A percentile compares a stretch with the other conserved stretches of the same genome.
These are phyloP conservation scores for Spea hammondii DNA, from an alignment of 2,797 vertebrate genomes.

Conservation along the genomic window DNA sequence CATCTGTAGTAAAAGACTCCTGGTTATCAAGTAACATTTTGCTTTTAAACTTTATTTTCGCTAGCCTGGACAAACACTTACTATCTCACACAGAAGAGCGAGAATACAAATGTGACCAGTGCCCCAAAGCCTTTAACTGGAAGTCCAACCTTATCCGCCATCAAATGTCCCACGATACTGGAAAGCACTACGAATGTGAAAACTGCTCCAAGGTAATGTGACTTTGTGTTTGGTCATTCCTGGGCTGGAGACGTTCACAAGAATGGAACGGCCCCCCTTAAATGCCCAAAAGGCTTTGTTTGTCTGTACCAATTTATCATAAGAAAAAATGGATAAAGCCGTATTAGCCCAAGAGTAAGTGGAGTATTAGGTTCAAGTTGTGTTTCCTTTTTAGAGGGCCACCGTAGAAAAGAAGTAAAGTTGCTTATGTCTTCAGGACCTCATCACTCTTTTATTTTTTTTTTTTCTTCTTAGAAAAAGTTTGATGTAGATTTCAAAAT, in stretches of 20 bases:
- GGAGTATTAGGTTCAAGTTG: background rate
- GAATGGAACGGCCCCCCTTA: too few relatives aligned
- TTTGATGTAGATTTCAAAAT: too few relatives aligned
- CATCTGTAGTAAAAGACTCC: background rate
- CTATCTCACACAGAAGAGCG: constrained; percentile 92
- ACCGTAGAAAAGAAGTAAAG: too few relatives aligned
- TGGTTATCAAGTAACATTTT: background rate
- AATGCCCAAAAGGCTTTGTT: too few relatives aligned
- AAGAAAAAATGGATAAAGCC: too few relatives aligned
- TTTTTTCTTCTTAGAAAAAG: too few relatives aligned
- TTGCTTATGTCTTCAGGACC: too few relatives aligned
- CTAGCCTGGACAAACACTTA: constrained; percentile 91
- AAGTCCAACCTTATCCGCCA: constrained; percentile 99
- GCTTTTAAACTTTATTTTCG: constrained; percentile 55
- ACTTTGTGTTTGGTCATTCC: constrained; percentile 66
- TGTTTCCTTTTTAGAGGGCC: too few relatives aligned
- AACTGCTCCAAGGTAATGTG: constrained; percentile 99
- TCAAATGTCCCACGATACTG: constrained; percentile 98
- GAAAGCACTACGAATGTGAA: constrained; percentile 99
- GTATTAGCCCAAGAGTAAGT: too few relatives aligned
- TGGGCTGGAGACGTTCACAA: background rate
- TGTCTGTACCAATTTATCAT: too few relatives aligned
- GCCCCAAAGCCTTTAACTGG: constrained; percentile 99
- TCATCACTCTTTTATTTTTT: too few relatives aligned
- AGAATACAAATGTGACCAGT: constrained; percentile 98